Evolutionary conservation across 2,797 vertebrate genomes (phyloP).

Genomic region (Gallinago stenura): DNA sequence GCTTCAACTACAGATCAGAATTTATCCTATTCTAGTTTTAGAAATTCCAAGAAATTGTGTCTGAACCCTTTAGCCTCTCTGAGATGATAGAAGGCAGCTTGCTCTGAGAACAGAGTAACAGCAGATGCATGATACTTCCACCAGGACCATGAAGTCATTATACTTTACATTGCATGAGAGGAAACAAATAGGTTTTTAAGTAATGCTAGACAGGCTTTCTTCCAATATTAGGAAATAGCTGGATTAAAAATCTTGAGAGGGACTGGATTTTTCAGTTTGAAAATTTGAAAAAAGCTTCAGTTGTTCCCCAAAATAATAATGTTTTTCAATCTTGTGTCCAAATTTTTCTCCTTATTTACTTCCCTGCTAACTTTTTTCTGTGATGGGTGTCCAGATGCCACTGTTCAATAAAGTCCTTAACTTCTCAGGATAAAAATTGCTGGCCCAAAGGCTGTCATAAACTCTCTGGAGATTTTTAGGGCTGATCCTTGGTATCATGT

Average conservation of each 20-base stretch:
- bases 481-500: background rate
- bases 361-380: background rate
- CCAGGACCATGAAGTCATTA: background rate
- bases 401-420: background rate
- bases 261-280: background rate
- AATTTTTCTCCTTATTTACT: background rate
- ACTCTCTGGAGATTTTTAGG: background rate
- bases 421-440: background rate
- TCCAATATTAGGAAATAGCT: background rate
- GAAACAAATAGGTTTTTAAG: background rate
- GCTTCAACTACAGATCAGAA: background rate
- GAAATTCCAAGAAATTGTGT: slow-evolving; percentile 8
- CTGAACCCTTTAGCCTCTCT: background rate
- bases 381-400: background rate
- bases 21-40: background rate
- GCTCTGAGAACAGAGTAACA: background rate
- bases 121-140: background rate
- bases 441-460: background rate
- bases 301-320: background rate
- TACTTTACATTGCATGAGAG: background rate
- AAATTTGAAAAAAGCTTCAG: background rate
- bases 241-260: background rate
- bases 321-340: background rate
- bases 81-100: background rate
- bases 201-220: background rate